phyloP scores from a whole-genome alignment of 2,797 vertebrate species.

The Liasis olivaceus region DNA sequence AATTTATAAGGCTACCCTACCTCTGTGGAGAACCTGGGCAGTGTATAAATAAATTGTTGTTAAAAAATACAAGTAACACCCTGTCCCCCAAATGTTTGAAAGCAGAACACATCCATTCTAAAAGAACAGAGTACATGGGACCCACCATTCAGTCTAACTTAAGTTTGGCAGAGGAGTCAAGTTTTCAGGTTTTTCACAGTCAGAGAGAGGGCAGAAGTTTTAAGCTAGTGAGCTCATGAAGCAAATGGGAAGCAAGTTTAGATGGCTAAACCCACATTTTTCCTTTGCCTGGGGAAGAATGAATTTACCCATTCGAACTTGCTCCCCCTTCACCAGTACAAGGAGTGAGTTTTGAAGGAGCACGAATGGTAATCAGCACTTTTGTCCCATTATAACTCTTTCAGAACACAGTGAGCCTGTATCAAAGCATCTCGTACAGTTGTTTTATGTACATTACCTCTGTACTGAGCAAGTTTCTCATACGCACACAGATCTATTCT shows the following conservation, averaged over 20 bases:
- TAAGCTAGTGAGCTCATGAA: background rate
- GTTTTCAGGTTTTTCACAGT: background rate
- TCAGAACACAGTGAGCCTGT: background rate
- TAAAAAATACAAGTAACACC: too few species aligned
- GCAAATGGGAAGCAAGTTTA: background rate
- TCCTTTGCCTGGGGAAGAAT: background rate
- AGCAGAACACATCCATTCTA: background rate
- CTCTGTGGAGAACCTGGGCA: too few species aligned
- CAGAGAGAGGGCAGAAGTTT: background rate
- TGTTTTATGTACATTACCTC: background rate
- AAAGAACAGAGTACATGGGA: background rate
- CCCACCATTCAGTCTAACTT: background rate
- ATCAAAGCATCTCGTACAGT: background rate
- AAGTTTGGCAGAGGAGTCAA: background rate
- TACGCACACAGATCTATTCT: background rate
- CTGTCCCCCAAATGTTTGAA: background rate
- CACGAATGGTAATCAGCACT: background rate
- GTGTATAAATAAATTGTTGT: too few species aligned
- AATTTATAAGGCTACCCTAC: too few species aligned
- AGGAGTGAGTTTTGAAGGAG: background rate
- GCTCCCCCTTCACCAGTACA: background rate
- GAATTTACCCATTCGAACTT: background rate
- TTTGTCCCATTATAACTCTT: background rate
- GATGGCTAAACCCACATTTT: background rate
- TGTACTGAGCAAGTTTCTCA: background rate